Base-by-base conservation (phyloP, 2,888 invertebrate species). In the Miltochrista miniata region DNA sequence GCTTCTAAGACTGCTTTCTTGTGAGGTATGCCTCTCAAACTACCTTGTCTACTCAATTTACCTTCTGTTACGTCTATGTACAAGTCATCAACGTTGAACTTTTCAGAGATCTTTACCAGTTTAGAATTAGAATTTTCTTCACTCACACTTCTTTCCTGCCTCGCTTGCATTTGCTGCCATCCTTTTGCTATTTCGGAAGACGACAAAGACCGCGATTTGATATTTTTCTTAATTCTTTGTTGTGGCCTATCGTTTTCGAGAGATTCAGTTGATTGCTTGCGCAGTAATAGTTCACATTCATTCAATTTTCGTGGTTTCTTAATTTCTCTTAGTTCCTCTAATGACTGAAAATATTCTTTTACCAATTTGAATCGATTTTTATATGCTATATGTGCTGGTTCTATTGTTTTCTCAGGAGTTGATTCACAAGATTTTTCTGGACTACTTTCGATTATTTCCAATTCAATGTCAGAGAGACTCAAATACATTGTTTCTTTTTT, bases 1-100 rank as follows among this genome's bases (percentile, higher is more conserved):
- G 92, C 79, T 70, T 91, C 92, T 15, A 93, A 75, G 35, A 93
- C 92, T 1, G 92, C 93, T 71, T 90, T 92, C 61, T 92, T 92
- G 68, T 92, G 86, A 24, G 92, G 92, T 61, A 93, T 92, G 0
- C 92, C 92, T 69, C 90, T 79, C 38, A 92, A 85, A 68, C 89
- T 89, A n/a, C 92, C 92, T 53, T 90, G 87, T 10, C 90, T 78
- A 64, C 90, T 90, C 11, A 88, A 68, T 68, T 80, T 87, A 1
- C 91, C 90, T 64, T 91, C 90, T 70, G 86, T 91, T 0, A 90
- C 89, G 56, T 93, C 92, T 49, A 74, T 81, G 55, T 90, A 93
- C 42, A 93, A 78, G 61, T 92, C 92, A 11, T 92, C 91, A 0
- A 93, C 88, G 36, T 90, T 85, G 57, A 92, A 93, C 60, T 92